Conservation (phyloP, 1,140 invertebrate species). For the Lepidotrigona ventralis region DNA sequence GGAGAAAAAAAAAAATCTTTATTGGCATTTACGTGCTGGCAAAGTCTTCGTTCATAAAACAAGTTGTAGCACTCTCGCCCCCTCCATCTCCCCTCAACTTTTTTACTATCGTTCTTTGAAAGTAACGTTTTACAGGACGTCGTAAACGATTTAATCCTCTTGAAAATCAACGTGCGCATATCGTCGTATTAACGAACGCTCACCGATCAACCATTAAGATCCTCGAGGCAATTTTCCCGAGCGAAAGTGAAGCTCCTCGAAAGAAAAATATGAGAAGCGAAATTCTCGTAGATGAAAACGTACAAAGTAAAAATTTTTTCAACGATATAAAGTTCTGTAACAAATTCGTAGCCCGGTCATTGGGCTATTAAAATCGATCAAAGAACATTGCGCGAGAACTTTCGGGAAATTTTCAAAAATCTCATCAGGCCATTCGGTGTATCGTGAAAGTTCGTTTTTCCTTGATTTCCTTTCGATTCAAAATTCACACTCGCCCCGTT, state of each 20-base stretch:
- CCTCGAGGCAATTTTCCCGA: too few species aligned
- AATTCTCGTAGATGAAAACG: not conserved
- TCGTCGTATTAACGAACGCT: not conserved
- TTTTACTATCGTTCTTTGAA: slow-evolving; percentile 20
- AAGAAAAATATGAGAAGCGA: not conserved
- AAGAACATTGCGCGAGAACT: too few species aligned
- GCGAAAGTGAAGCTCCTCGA: not conserved
- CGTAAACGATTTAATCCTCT: slow-evolving; percentile 29
- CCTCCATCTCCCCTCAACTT: not conserved
- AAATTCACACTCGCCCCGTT: too few species aligned
- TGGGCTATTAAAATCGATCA: too few species aligned
- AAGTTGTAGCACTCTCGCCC: slow-evolving; percentile 9
- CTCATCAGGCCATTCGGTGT: too few species aligned
- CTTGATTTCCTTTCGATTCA: too few species aligned
- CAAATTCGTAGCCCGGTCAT: too few species aligned
- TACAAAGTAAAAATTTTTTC: too few species aligned
- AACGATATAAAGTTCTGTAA: too few species aligned
- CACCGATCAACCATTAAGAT: not conserved
- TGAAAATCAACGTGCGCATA: not conserved
- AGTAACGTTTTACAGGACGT: slow-evolving; percentile 17
- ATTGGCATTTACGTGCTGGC: slow-evolving; percentile 17
- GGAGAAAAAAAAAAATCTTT: slow-evolving; percentile 11
- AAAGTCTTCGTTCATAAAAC: slow-evolving; percentile 11
- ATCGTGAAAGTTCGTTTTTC: too few species aligned
- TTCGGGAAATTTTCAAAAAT: too few species aligned